Evolutionary conservation across 2,797 vertebrate species (phyloP), one percentile per base, ranked within the genome.

Genomic region (Anisognathus igniventris): DNA sequence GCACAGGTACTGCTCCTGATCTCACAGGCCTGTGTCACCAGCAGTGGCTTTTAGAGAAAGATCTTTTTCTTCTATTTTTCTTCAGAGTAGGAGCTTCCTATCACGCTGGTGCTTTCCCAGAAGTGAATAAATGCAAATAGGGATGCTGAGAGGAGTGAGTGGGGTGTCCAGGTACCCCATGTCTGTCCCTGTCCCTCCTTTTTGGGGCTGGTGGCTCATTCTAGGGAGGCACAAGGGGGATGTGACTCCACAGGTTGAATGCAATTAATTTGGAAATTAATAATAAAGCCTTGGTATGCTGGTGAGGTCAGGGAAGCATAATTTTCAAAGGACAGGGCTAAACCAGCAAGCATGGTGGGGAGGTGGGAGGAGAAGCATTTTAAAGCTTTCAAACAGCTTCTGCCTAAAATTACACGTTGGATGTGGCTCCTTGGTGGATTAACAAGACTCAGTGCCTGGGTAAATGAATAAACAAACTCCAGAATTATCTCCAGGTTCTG

Each of bases 321-420:
- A 39, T 83, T 56, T 93, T 61, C 0, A 0, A 57, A 75, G 64
- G 61, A 44, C 9, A 7, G 71, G 58, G 65, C 37, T 4, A 14
- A 87, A 53, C 25, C 6, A 3, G 53, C 0, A 0, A 65, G 45
- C 1, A 0, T 15, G 19, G 1, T 1, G 3, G 14, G 48, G 13
- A 62, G 20, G 22, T 66, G 44, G 33, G 33, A 51, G 50, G 54
- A 66, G 58, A 51, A 54, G 25, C 39, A 5, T 65, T 75, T 71
- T 4, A 48, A 82, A 85, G 57, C 56, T 83, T 91, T 76, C 30
- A 40, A 51, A 51, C 23, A 70, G 39, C 73, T 61, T 76, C 47
- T 89, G n/a, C 45, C 44, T 60, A 53, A 81, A 86, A 37, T 53
- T 39, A 42, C 1, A 4, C 0, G 0, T 65, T 65, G 30, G 14